Base-by-base conservation (phyloP, 2,113 vertebrate species). In the Okapia johnstoni region DNA sequence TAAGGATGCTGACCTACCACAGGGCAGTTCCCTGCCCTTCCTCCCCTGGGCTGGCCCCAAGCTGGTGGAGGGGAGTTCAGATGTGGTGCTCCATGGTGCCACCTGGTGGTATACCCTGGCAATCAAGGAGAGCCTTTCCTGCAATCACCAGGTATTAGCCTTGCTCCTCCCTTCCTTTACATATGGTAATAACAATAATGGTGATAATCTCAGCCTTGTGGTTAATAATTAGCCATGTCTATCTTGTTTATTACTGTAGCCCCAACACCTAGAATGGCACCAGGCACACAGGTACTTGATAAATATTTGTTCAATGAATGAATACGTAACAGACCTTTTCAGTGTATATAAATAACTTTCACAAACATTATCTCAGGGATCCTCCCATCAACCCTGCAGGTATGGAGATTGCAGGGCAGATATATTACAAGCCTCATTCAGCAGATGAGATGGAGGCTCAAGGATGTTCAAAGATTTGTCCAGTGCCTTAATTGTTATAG, bases 241-340 rank as follows among this genome's bases (percentile, higher is more conserved):
- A 26, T 73, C 17, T 85, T 25, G 80, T 58, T 96, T 19, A 21
- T 43, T 36, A 57, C 61, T 57, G 10, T 55, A 36, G 46, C 36
- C 66, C 43, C 57, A 58, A 23, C 4, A 14, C 57, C 77, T 58
- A 84, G 60, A 85, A 94, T 1, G 58, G 88, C 77, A 28, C 60
- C 57, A 48, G 70, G 57, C 84, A 73, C 33, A n/a, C 3, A 85
- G 58, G 48, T 88, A 81, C 77, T 86, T 8, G 76, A 40, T 70
- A 95, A 88, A 95, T 95, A 93, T 97, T 96, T 97, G 63, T 70
- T 76, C 52, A 88, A 2, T n/a, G 83, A 93, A 77, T 36, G 63
- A 88, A 60, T 6, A 70, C 52, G 6, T 54, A 50, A 76, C 25
- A 84, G 61, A 88, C 3, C 28, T 76, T 55, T n/a, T 40, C 8